Conservation (phyloP, 2,113 vertebrate genomes). For the Phodopus roborovskii region DNA sequence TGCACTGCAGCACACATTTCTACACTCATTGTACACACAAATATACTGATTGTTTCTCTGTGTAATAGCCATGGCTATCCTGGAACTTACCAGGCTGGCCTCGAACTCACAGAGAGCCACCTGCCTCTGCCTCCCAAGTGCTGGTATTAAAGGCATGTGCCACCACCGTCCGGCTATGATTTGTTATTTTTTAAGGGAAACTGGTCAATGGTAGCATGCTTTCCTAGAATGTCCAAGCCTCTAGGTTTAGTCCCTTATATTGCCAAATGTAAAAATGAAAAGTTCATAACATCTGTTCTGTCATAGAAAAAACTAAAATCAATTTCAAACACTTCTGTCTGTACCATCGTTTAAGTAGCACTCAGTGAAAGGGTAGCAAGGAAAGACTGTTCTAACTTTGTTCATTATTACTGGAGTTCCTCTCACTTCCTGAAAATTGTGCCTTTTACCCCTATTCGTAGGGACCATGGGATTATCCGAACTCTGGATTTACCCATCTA, state of each 20-base stretch:
- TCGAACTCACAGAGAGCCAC: too few relatives aligned
- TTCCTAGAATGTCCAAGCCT: neutral
- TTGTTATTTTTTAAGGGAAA: neutral
- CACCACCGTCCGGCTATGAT: too few relatives aligned
- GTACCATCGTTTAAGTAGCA: neutral
- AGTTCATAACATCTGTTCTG: neutral
- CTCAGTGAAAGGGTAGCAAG: neutral
- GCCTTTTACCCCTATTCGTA: constrained; percentile 40
- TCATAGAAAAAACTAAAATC: neutral
- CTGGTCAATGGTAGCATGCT: neutral
- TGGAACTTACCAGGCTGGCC: too few relatives aligned
- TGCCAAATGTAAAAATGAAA: neutral
- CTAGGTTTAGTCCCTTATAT: neutral
- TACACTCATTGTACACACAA: neutral
- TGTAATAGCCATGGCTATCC: too few relatives aligned
- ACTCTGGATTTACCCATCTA: constrained; percentile 98
- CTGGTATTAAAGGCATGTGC: too few relatives aligned
- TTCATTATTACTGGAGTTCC: neutral
- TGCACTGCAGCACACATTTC: neutral
- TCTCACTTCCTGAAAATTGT: neutral
- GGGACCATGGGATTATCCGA: constrained; percentile 97
- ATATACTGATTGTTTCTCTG: too few relatives aligned
- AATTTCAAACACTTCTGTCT: neutral
- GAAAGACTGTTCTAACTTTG: neutral
- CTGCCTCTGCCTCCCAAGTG: too few relatives aligned